Evolutionary conservation across 2,113 vertebrate genomes (phyloP), one percentile per base, ranked within the genome.

Genomic region (Mustelus asterias): DNA sequence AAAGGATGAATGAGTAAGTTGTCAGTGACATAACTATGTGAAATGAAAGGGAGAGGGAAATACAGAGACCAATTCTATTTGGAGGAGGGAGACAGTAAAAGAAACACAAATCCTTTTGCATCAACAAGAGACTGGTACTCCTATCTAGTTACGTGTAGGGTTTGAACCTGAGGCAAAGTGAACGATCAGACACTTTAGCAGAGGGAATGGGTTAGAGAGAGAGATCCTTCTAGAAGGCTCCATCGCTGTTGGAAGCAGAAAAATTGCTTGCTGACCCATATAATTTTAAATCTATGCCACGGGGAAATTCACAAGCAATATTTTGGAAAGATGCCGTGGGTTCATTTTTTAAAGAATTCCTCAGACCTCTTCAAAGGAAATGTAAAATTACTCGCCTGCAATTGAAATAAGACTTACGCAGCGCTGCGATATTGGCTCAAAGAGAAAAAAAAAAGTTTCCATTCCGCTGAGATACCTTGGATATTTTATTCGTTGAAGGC

Each of bases 371-470:
- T 95, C 41, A 72, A 72, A 54, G 41, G 44, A 65, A 72, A 90
- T 90, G 88, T 6, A 33, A 60, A 65, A 20, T 6, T 37, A 22
- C 26, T 65, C 0, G 7, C 37, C 88, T 63, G 88, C 58, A 90
- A 54, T 95, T 72, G 44, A 44, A 48, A 76, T 54, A 16, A 72
- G 67, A 95, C 14, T 6, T 29, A 5, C 33, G 29, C 89, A 37
- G 60, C 22, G 33, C 76, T 65, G 33, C 22, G 6, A 63, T n/a
- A 65, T 22, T 86, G 20, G 67, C 76, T 96, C 95, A 96, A 96
- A 96, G 96, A 96, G 97, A 97, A 95, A 97, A 97, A 97, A 97
- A 96, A 97, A 96, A 83, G 20, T 63, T 96, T 97, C 96, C 96
- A 96, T 13, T 69, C 96, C 95, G 96, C 96, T 96, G 95, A 96